A percentile compares a stretch with the other conserved stretches of the same genome.
These are phyloP conservation scores for Pedicia rivosa DNA, from an alignment of 2,888 invertebrate species.

Conservation along the genomic window DNA sequence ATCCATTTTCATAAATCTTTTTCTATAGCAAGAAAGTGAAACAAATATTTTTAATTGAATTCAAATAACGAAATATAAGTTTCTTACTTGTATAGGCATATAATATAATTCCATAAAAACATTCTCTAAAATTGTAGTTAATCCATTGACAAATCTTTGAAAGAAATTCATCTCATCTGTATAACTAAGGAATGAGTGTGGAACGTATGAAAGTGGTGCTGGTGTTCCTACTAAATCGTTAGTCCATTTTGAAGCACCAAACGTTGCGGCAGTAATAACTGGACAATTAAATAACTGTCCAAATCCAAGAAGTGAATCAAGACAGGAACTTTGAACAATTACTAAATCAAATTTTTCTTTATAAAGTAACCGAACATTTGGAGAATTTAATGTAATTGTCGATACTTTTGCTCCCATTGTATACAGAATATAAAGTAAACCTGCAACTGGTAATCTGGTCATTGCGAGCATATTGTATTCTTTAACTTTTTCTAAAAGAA, in stretches of 20 bases:
- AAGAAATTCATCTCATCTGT: conserved; percentile 25
- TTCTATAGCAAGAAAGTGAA: conserved; percentile 3
- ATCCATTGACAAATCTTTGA: conserved; percentile 24
- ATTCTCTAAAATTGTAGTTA: conserved; percentile 17
- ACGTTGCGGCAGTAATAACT: conserved; percentile 15
- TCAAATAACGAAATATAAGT: neutral
- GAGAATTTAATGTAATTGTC: conserved; percentile 3
- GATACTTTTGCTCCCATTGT: neutral
- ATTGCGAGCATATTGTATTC: neutral
- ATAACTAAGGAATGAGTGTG: conserved; percentile 19
- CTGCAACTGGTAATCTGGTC: neutral
- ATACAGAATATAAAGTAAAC: neutral
- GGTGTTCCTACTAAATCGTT: conserved; percentile 18
- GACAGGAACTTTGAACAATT: conserved; percentile 16
- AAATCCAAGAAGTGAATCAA: conserved; percentile 17
- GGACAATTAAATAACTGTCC: conserved; percentile 18
- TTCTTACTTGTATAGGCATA: conserved; percentile 6
- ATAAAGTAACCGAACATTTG: conserved; percentile 6
- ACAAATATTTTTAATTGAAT: neutral
- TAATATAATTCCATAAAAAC: conserved; percentile 17
- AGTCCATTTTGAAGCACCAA: conserved; percentile 14
- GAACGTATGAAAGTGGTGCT: conserved; percentile 25
- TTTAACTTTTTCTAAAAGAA: neutral
- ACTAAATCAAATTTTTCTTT: conserved; percentile 19
- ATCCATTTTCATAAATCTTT: conserved; percentile 18